Evolutionary conservation across 2,888 invertebrate species (phyloP), one percentile per base, ranked within the genome.

Genomic region (Gortyna flavago): DNA sequence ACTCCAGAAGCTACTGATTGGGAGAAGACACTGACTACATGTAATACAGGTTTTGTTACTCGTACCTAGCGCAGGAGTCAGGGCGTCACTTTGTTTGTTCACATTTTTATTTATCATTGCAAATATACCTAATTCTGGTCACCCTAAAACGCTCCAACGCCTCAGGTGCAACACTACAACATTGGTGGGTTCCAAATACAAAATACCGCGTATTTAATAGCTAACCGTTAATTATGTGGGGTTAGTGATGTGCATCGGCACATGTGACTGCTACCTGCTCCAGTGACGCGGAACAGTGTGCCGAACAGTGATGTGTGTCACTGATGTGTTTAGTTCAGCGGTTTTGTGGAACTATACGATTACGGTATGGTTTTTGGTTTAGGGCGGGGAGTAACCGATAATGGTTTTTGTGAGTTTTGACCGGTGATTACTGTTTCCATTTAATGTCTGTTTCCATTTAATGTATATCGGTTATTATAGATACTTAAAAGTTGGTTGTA

Each of bases 261-360:
- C 32, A 84, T 72, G 81, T 73, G 85, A 83, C 85, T 80, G 85
- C 72, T 85, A 85, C 82, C 82, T 83, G 72, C 21, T 61, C 77
- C 82, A 73, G 57, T 83, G 85, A 81, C 48, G 85, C 44, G 83
- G 85, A 85, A 81, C 80, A n/a, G 65, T 72, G 81, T 32, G 73
- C 48, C 44, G 32, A 62, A 76, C 76, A 48, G 69, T 83, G 81
- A 81, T 72, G 80, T 51, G 81, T 64, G 57, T 67, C 54, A 32
- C 70, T 57, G 75, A 85, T 85, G 62, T 82, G 73, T 70, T 83
- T 81, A 85, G 85, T 77, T 83, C 85, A 83, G 85, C 70, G 82
- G 70, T 77, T 83, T 81, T 85, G 70, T 72, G 51, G 3, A 41
- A 65, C 61, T 75, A 75, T 35, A 69, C 54, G 25, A 65, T 71